These are phyloP conservation scores for Emydocephalus ijimae DNA, from an alignment of 2,113 vertebrate species.

Conservation along the genomic window DNA sequence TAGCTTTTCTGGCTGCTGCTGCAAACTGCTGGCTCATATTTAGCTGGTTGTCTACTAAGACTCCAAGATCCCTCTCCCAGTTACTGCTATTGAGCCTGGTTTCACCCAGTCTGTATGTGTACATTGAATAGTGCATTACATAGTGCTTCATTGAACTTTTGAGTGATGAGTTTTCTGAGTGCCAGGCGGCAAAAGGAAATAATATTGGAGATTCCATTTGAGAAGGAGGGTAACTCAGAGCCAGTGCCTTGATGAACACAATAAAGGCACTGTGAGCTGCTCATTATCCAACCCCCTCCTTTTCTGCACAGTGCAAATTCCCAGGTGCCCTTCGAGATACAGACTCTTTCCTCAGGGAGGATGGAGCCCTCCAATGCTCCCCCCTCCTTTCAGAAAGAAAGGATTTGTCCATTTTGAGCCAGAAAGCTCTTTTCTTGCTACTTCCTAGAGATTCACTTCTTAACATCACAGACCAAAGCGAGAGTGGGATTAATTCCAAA, in stretches of 20 bases:
- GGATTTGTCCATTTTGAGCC: background rate
- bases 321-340: background rate
- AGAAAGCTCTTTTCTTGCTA: accelerated
- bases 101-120: too few relatives aligned
- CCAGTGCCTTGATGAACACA: conserved; percentile 14
- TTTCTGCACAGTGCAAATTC: background rate
- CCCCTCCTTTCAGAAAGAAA: accelerated
- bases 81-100: too few relatives aligned
- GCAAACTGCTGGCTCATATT: too few relatives aligned
- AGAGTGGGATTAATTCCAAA: accelerated
- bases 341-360: accelerated
- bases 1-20: too few relatives aligned
- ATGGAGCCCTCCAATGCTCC: background rate
- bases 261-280: background rate
- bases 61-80: too few relatives aligned
- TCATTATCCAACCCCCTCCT: background rate
- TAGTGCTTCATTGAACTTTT: background rate
- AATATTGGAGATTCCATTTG: background rate
- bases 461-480: background rate
- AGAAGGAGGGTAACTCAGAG: background rate
- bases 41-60: too few relatives aligned
- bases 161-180: conserved; percentile 1
- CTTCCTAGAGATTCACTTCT: too few relatives aligned
- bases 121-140: too few relatives aligned
- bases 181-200: background rate